Evolutionary conservation across 2,888 invertebrate genomes (phyloP).

Genomic region (Electrophaes corylata): DNA sequence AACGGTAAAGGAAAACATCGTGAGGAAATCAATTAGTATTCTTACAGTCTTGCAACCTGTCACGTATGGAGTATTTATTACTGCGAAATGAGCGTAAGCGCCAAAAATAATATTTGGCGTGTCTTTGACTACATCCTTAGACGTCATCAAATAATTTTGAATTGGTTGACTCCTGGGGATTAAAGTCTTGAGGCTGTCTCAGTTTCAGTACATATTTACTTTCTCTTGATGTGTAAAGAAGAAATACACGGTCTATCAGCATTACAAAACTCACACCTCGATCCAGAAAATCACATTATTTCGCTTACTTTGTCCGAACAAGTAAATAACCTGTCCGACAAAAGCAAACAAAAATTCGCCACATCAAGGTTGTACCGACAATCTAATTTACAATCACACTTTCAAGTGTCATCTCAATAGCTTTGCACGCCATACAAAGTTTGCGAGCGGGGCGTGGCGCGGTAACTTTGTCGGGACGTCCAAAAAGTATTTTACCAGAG

Average conservation of each 20-base stretch:
- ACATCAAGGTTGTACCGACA: slow-evolving; percentile 69
- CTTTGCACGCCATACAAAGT: slow-evolving; percentile 22
- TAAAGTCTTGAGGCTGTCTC: too few relatives aligned
- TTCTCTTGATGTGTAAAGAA: neutral
- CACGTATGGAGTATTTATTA: too few relatives aligned
- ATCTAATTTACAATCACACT: slow-evolving; percentile 59
- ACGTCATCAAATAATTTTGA: too few relatives aligned
- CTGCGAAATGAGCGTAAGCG: too few relatives aligned
- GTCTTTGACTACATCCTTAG: too few relatives aligned
- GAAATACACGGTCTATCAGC: neutral
- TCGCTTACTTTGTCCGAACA: slow-evolving; percentile 18
- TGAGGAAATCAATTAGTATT: too few relatives aligned
- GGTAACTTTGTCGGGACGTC: slow-evolving; percentile 54
- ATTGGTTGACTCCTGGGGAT: too few relatives aligned
- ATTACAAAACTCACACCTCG: slow-evolving; percentile 41
- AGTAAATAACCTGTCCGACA: slow-evolving; percentile 30
- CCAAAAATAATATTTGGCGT: too few relatives aligned
- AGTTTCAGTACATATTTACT: too few relatives aligned
- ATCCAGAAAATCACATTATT: slow-evolving; percentile 27
- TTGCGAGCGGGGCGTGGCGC: slow-evolving; percentile 55
- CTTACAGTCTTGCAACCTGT: too few relatives aligned
- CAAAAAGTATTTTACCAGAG: slow-evolving; percentile 20
- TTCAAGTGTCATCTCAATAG: slow-evolving; percentile 35
- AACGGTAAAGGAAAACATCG: too few relatives aligned
- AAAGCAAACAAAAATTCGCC: slow-evolving; percentile 79